Base-by-base conservation (phyloP, 2,888 invertebrate species). In the Alitta virens region DNA sequence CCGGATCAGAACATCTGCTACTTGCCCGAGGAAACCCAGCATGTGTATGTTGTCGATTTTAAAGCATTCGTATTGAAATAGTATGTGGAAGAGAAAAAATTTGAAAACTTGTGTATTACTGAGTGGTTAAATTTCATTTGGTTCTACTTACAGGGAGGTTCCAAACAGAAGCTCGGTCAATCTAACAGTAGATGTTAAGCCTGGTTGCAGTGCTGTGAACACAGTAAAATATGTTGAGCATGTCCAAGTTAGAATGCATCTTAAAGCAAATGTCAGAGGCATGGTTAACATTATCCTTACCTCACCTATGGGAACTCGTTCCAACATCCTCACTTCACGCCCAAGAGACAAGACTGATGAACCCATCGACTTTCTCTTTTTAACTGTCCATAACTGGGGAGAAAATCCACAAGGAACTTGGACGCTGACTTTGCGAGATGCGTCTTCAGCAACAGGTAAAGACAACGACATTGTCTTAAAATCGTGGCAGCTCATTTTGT, bases 1-100 rank as follows among this genome's bases (percentile, higher is more conserved):
- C 83, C 81, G 0, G 1, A 77, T 43, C 82, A 82, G 63, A 72
- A 75, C 18, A 71, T 73, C 9, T 84, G 84, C 64, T 53, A 66
- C 5, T 62, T 65, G 24, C 21, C 21, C 12, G 43, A 63, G 1
- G 56, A 49, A 43, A 60, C 40, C 25, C 12, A 18, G 5, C 26
- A 24, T 14, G 43, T 7, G 69, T 68, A 38, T 60, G 65, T 60
- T 5, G 12, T 33, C n/a, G n/a, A n/a, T n/a, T n/a, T n/a, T n/a
- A n/a, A n/a, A n/a, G n/a, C n/a, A n/a, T n/a, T n/a, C n/a, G n/a
- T n/a, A n/a, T n/a, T n/a, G n/a, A n/a, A n/a, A n/a, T n/a, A n/a
- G n/a, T n/a, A n/a, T n/a, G n/a, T n/a, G n/a, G n/a, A n/a, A n/a
- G n/a, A n/a, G n/a, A n/a, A n/a, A n/a, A n/a, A n/a, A n/a, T n/a